phyloP scores from a whole-genome alignment of 2,113 vertebrate genomes.

The Bolborhynchus lineola region DNA sequence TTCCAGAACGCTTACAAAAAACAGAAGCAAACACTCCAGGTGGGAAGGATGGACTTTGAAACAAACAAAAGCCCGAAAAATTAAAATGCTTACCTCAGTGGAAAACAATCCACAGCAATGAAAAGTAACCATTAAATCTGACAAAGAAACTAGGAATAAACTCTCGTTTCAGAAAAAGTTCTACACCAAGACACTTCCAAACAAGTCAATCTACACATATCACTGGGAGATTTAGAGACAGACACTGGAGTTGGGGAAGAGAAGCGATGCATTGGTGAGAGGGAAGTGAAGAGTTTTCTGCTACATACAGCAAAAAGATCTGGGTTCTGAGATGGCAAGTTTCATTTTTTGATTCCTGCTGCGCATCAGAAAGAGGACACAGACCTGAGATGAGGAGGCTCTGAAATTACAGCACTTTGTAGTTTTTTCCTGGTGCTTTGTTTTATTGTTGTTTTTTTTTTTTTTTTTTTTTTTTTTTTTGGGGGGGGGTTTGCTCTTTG shows the following conservation, averaged over 20 bases:
- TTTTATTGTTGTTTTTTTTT: neutral
- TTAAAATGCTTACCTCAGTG: neutral
- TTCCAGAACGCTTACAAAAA: neutral
- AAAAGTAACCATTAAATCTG: neutral
- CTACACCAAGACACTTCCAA: neutral
- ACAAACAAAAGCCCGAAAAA: neutral
- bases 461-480: neutral
- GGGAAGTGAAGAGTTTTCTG: neutral
- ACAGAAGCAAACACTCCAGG: neutral
- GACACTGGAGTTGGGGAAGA: neutral
- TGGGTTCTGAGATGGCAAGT: neutral
- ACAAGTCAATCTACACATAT: neutral
- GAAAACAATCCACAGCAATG: neutral
- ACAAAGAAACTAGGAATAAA: neutral
- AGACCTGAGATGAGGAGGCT: neutral
- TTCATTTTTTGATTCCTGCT: neutral
- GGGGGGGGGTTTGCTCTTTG: neutral
- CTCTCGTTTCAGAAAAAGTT: neutral
- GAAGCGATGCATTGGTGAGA: neutral
- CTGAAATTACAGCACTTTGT: neutral
- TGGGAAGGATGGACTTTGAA: neutral
- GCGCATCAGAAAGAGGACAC: neutral
- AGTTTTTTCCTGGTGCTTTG: neutral
- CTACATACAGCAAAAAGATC: neutral
- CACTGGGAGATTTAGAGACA: neutral